Base-by-base conservation (phyloP, 2,797 vertebrate genomes). In the Trematomus bernacchii region DNA sequence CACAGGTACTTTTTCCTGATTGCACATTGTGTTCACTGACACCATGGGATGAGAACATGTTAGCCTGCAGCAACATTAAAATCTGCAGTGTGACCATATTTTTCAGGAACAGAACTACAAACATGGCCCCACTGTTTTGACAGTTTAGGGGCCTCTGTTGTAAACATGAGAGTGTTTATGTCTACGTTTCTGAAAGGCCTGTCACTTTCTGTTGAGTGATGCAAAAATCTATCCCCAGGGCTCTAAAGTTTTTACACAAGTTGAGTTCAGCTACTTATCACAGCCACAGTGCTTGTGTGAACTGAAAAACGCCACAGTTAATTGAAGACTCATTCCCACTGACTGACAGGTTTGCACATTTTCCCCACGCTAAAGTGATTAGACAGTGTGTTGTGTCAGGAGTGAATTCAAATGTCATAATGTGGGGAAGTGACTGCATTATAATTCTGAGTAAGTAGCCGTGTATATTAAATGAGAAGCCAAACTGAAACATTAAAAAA, bases 321-420 rank as follows among this genome's bases (percentile, higher is more conserved):
- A 51, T n/a, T 30, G 12, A 4, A 43, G 12, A 59, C 37, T 50
- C 13, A 21, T 44, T 70, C 52, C 51, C 54, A 19, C 3, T 21
- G 54, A 66, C 61, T 65, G 75, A 77, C 27, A 47, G 40, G 9
- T 30, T 6, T 10, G 27, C 47, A 65, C n/a, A 27, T 11, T 43
- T 60, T 27, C 11, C 10, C 21, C 12, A 30, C 40, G 5, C 52
- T 42, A 6, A 59, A 43, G n/a, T 40, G 15, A 77, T 65, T 52
- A 51, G 46, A 51, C 46, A 27, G 14, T 58, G 43, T 30, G 21
- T n/a, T 37, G 21, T 33, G 23, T 70, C 47, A 46, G n/a, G 67
- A 71, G 37, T 47, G 40, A 52, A 71, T 52, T 46, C 37, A 11
- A 46, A 65, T 52, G 14, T 51, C 21, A 30, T 42, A 33, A 21